Conservation (phyloP, 2,888 invertebrate species). For the Lasius platythorax region DNA sequence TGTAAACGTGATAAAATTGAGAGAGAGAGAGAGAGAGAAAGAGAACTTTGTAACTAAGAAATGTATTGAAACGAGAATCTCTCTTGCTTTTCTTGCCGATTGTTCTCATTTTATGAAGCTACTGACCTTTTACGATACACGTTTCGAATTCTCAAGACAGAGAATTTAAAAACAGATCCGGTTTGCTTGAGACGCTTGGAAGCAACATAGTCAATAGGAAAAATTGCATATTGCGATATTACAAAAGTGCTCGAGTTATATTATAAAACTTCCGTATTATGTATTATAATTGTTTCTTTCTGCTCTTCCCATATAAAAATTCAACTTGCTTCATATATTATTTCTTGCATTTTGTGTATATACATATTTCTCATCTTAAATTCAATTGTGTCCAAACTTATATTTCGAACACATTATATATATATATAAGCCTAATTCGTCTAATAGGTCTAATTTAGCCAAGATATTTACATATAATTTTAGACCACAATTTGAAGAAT, state of each 20-base stretch:
- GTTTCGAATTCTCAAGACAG: not conserved
- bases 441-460: not conserved
- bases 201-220: not conserved
- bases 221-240: not conserved
- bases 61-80: conserved; percentile 58
- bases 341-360: not conserved
- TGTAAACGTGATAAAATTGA: conserved; percentile 49
- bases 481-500: not conserved
- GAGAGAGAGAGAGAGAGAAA: not conserved
- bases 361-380: not conserved
- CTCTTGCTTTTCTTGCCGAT: conserved; percentile 43
- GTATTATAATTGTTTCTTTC: not conserved
- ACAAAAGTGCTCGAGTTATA: not conserved
- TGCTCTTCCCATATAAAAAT: not conserved
- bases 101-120: conserved; percentile 58
- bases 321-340: not conserved
- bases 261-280: not conserved
- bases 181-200: not conserved
- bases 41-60: conserved; percentile 35
- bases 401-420: not conserved
- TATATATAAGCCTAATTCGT: not conserved
- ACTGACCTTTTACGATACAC: not conserved
- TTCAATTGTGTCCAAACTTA: not conserved
- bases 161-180: not conserved
- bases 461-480: conserved; percentile 4